Base-by-base conservation (phyloP, 37 sponge, comb jelly and placozoan species). In the Beroe forskalii region DNA sequence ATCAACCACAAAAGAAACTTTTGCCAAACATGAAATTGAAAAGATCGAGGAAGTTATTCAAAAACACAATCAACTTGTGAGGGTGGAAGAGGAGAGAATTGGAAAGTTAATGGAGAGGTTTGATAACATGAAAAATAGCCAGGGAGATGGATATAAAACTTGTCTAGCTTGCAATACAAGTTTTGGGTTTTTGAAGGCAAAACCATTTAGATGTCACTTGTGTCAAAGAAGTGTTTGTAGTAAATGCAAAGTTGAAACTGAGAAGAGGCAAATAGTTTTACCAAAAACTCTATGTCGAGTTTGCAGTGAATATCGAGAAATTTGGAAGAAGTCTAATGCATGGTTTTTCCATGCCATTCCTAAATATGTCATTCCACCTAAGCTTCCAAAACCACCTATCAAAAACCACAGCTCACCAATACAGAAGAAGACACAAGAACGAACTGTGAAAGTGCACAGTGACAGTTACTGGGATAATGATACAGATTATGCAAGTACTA, bases 271-370 rank as follows among this genome's bases (percentile, higher is more conserved):
- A 25, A 44, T 44, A 28, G 86, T 44, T 44, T 44, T 80, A 44
- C 86, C 86, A 42, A 41, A 80, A 43, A 80, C 42, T 25, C 31
- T 80, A 6, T 80, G 86, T 25, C 43, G 86, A 1, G 86, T 80
- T 1, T 80, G 86, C 55, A 80, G 86, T 44, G 86, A 80, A 37
- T 80, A 80, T 44, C 12, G 86, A 25, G 86, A 80, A 27, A 80
- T 80, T 9, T 80, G 86, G 86, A 80, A 80, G 48, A 80, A 80
- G 30, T 80, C 86, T 20, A 80, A 80, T 80, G 86, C 86, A 23
- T 80, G 86, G 86, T 80, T 80, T 42, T 80, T 80, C 55, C 86
- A 80, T 80, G 86, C 86, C 27, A 80, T 80, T 23, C 86, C 86
- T 3, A 80, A 80, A 42, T 80, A 80, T 80, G 86, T 80, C 25